Base-by-base conservation (phyloP, 2,888 invertebrate species). In the Drosophila anceps region DNA sequence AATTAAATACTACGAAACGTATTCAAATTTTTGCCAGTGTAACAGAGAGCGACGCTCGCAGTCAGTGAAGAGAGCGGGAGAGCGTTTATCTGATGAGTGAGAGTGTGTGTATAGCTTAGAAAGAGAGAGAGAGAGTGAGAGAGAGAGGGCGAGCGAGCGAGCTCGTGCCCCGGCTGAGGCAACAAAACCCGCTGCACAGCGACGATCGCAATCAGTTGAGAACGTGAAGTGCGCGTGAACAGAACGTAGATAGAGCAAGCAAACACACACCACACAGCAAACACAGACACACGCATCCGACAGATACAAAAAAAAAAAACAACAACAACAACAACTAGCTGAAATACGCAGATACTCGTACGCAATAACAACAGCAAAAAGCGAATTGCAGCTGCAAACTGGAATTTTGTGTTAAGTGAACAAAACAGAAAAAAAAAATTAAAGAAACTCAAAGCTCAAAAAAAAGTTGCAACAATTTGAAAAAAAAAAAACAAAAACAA, bases 121-220 rank as follows among this genome's bases (percentile, higher is more conserved):
- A 43, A 51, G 62, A 35, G 9, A 41, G 41, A 9, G 18, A 24
- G 24, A 24, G 37, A 51, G 18, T 27, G 2, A 46, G 6, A 31
- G 33, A 12, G 51, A n/a, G 60, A 12, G 33, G 10, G 39, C 39
- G 29, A 44, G 48, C 12, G 53, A 20, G 55, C 41, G 69, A 39
- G 46, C 46, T 58, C 44, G 62, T 31, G 43, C 15, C 29, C 39
- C 37, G 62, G 43, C 57, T 29, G 48, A 72, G 75, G 50, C 75
- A 86, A 85, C 90, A 90, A 90, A 90, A 89, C 81, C 54, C 85
- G 76, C 70, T 79, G 82, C 83, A 76, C 67, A 63, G 39, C 43
- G 54, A 57, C 79, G 85, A 88, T 85, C 88, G 73, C 73, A 81
- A 75, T 82, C 90, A 90, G 86, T 90, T 74, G 84, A 77, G 73